These are phyloP conservation scores for Nasua narica DNA, from an alignment of 2,797 vertebrate genomes.

Conservation along the genomic window DNA sequence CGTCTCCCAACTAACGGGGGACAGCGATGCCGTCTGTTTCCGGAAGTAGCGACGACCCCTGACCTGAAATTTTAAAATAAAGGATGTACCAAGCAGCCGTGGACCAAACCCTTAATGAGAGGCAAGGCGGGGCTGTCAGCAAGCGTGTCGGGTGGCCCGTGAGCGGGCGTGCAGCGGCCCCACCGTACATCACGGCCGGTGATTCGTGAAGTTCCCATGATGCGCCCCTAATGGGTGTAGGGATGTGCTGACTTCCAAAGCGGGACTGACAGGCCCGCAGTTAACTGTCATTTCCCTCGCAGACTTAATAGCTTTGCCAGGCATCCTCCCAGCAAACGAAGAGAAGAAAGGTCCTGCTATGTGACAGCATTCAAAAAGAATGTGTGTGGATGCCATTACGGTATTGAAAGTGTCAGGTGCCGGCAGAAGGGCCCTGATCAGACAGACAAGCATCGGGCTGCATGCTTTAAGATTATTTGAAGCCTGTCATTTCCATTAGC, in stretches of 20 bases:
- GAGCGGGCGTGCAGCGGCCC: slow-evolving; percentile 47
- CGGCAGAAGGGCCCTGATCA: slow-evolving; percentile 87
- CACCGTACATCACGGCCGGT: slow-evolving; percentile 69
- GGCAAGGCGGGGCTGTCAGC: slow-evolving; percentile 58
- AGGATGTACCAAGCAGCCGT: slow-evolving; percentile 60
- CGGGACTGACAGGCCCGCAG: slow-evolving; percentile 85
- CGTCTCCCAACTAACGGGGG: background rate
- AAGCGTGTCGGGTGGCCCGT: slow-evolving; percentile 70
- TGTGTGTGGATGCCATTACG: slow-evolving; percentile 87
- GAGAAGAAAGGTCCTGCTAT: slow-evolving; percentile 85
- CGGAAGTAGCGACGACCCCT: background rate
- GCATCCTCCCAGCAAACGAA: slow-evolving; percentile 85
- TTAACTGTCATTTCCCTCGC: slow-evolving; percentile 88
- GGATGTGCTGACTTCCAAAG: slow-evolving; percentile 87
- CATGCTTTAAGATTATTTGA: slow-evolving; percentile 87
- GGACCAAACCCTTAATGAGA: slow-evolving; percentile 51
- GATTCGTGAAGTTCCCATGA: slow-evolving; percentile 80
- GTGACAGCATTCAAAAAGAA: slow-evolving; percentile 86
- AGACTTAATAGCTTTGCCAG: slow-evolving; percentile 88
- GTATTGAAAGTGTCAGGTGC: slow-evolving; percentile 88
- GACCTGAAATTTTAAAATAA: background rate
- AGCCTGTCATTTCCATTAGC: slow-evolving; percentile 90
- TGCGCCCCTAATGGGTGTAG: slow-evolving; percentile 84
- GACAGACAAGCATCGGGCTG: slow-evolving; percentile 85
- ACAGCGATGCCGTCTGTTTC: background rate